These are phyloP conservation scores for Sturnus vulgaris DNA, from an alignment of 2,113 vertebrate species.

Conservation along the genomic window DNA sequence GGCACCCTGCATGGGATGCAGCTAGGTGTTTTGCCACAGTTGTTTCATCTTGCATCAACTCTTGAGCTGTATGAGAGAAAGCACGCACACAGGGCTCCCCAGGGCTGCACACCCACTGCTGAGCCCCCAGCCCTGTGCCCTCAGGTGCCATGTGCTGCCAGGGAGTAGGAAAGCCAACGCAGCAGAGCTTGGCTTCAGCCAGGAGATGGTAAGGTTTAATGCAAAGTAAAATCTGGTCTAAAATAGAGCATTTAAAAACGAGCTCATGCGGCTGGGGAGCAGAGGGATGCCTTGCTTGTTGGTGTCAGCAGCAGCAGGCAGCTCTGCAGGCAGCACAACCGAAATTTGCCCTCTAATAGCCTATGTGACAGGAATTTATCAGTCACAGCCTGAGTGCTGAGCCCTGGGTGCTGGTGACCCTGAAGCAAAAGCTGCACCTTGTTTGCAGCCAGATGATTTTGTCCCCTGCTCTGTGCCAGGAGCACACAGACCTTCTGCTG, in stretches of 20 bases:
- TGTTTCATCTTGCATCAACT: background rate
- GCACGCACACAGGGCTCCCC: rapidly evolving
- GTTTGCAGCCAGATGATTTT: background rate
- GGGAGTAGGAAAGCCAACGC: background rate
- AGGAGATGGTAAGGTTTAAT: background rate
- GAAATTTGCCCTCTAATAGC: background rate
- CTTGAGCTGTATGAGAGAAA: background rate
- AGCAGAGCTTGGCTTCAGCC: background rate
- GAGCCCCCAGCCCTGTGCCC: background rate
- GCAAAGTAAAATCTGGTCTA: background rate
- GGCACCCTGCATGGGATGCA: background rate
- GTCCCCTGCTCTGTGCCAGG: background rate
- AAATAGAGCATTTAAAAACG: background rate
- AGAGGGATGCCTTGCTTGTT: background rate
- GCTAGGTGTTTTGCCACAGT: background rate
- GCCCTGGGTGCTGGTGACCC: background rate
- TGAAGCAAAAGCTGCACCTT: background rate
- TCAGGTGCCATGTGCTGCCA: background rate
- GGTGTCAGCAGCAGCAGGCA: background rate
- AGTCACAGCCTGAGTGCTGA: too few relatives aligned
- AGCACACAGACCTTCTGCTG: background rate
- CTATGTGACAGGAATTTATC: background rate
- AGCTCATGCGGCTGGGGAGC: rapidly evolving
- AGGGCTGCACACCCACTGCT: background rate
- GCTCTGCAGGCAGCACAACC: background rate